These are phyloP conservation scores for Agrochola litura DNA, from an alignment of 2,888 invertebrate genomes.

Conservation along the genomic window DNA sequence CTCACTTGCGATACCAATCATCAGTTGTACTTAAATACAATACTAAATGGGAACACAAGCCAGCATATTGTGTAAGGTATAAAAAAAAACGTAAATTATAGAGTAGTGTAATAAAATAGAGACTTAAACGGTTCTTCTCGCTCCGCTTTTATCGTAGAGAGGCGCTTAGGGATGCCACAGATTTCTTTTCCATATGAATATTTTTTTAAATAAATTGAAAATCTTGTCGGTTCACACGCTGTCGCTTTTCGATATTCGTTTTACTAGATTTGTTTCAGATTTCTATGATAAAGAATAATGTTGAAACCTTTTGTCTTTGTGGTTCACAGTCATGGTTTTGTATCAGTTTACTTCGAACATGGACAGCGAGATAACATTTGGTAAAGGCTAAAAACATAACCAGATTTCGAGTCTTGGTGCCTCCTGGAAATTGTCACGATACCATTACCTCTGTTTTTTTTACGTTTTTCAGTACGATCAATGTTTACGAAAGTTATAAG, in stretches of 20 bases:
- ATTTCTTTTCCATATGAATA: slow-evolving; percentile 30
- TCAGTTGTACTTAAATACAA: slow-evolving; percentile 6
- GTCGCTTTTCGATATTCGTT: slow-evolving; percentile 23
- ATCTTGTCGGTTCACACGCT: slow-evolving; percentile 16
- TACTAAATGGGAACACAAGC: slow-evolving; percentile 33
- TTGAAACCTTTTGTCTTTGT: not conserved
- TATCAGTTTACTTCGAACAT: not conserved
- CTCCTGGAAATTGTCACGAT: not conserved
- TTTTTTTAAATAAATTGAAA: slow-evolving; percentile 61
- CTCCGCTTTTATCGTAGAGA: slow-evolving; percentile 70
- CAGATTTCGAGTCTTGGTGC: not conserved
- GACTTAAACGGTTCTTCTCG: slow-evolving; percentile 76
- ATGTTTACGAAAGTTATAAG: not conserved
- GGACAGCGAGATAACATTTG: not conserved
- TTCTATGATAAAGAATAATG: slow-evolving; percentile 25
- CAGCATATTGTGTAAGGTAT: slow-evolving; percentile 43
- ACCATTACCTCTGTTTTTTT: not conserved
- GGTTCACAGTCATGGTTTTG: not conserved
- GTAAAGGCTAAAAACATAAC: not conserved
- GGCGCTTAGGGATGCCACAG: slow-evolving; percentile 69
- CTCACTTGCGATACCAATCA: slow-evolving; percentile 9
- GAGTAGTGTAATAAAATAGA: slow-evolving; percentile 74
- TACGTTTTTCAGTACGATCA: not conserved
- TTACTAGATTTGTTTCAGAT: slow-evolving; percentile 18
- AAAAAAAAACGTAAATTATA: slow-evolving; percentile 71